Base-by-base conservation (phyloP, 2,888 invertebrate genomes). In the Drosophila seclusa region DNA sequence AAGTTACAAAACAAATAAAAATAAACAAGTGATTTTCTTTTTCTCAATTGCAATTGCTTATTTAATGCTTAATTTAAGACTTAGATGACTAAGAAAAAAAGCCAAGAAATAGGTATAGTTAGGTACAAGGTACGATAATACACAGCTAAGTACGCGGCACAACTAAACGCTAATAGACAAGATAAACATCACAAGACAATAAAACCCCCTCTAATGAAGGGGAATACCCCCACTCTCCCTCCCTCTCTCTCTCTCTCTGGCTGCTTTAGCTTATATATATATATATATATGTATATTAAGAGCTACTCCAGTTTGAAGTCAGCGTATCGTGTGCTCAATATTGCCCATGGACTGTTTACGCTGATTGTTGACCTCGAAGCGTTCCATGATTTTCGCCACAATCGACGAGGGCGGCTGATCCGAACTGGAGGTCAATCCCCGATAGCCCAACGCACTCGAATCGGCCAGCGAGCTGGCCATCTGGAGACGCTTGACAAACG, bases 341-440 rank as follows among this genome's bases (percentile, higher is more conserved):
- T 90, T 90, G 27, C 90, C 94, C 80, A 92, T 83, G 0, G 92
- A 92, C 67, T 92, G 91, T 49, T 94, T 94, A 31, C 94, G 94
- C 77, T 95, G 95, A 85, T 95, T 87, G 59, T 84, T 95, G 80
- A 94, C 94, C 76, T 95, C 94, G 78, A 95, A 95, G 68, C 96
- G 94, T 81, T 96, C 95, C 95, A 96, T 96, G 87, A 97, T 96
- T 92, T 96, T 96, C 92, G 96, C 96, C 92, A 96, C 96, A 94
- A 97, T 96, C 93, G 95, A 95, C 90, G 96, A 96, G 73, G 96
- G 96, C 92, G 95, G 96, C 94, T 95, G 95, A 94, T 96, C 96
- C 72, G 96, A 96, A 93, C 96, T 95, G 92, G 96, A 96, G 79
- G 96, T 95, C n/a, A 97, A 93, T 34, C 96, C 96, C 82, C 96